Evolutionary conservation across 1,140 invertebrate species (phyloP).

Genomic region (Bilobella aurantiaca): DNA sequence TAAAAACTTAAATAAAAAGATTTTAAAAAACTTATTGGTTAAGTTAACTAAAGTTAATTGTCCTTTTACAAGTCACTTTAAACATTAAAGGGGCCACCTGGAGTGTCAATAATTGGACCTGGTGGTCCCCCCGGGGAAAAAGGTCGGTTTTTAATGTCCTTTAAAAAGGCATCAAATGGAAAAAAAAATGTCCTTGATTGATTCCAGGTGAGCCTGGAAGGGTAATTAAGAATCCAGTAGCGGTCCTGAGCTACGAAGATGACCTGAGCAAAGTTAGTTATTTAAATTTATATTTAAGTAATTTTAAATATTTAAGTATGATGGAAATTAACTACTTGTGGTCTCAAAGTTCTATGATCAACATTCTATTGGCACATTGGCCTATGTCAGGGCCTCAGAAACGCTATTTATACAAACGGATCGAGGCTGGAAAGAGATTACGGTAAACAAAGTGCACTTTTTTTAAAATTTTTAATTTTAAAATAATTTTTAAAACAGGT

Average conservation of each 20-base stretch:
- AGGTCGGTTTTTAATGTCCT: no score
- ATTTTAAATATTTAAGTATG: not conserved
- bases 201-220: not conserved
- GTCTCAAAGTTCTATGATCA: conserved; percentile 9
- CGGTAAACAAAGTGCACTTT: no score
- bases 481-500: no score
- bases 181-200: no score
- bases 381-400: conserved; percentile 10
- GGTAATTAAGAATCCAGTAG: not conserved
- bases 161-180: no score
- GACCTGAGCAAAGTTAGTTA: not conserved
- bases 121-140: no score
- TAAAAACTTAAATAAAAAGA: no score
- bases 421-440: conserved; percentile 20
- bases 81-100: no score
- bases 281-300: not conserved
- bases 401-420: conserved; percentile 10
- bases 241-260: not conserved
- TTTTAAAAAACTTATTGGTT: not conserved
- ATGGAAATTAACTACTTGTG: not conserved
- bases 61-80: no score
- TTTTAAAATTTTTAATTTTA: no score
- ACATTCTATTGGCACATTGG: conserved; percentile 9
- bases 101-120: not conserved
- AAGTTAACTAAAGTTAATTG: not conserved